Percentiles rank a stretch among this genome's conserved stretches.
Evolutionary conservation across 2,113 vertebrate genomes (phyloP).

Genomic region (Anarhynchus alexandrinus): DNA sequence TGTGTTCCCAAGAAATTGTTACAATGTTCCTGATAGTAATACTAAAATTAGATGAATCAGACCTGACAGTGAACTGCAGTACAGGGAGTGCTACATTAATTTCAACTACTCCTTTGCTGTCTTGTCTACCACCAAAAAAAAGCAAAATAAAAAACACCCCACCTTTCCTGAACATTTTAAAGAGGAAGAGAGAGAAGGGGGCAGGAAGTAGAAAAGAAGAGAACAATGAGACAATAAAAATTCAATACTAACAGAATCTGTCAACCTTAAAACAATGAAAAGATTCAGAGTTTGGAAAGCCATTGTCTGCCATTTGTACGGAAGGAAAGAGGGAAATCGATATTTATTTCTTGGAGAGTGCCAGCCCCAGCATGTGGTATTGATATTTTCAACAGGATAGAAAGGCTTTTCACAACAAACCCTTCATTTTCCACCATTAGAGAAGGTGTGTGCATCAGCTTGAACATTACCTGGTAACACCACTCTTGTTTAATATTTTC

Average conservation of each 20-base stretch:
- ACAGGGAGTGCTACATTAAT: constrained; percentile 1
- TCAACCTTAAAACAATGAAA: constrained; percentile 58
- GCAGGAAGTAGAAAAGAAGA: neutral
- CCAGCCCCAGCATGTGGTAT: constrained; percentile 25
- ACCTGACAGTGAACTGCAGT: neutral
- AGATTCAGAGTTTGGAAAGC: constrained; percentile 24
- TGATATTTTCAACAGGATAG: constrained; percentile 61
- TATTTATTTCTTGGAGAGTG: constrained; percentile 66
- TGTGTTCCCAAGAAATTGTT: neutral
- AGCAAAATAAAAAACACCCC: neutral
- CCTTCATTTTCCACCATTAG: constrained; percentile 37
- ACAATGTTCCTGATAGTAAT: neutral
- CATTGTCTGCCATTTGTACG: constrained; percentile 24
- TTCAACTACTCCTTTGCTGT: constrained; percentile 9
- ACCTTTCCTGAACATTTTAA: neutral
- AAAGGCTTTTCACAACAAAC: constrained; percentile 51
- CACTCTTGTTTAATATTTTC: neutral
- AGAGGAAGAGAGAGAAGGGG: neutral
- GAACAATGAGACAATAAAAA: constrained; percentile 45
- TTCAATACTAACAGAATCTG: constrained; percentile 32
- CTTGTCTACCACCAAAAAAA: neutral
- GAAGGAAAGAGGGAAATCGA: constrained; percentile 57
- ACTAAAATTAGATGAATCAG: constrained; percentile 26
- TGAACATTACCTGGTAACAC: neutral
- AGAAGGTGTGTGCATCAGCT: neutral